Base-by-base conservation (phyloP, 2,113 vertebrate genomes). In the Seriola dumerili region DNA sequence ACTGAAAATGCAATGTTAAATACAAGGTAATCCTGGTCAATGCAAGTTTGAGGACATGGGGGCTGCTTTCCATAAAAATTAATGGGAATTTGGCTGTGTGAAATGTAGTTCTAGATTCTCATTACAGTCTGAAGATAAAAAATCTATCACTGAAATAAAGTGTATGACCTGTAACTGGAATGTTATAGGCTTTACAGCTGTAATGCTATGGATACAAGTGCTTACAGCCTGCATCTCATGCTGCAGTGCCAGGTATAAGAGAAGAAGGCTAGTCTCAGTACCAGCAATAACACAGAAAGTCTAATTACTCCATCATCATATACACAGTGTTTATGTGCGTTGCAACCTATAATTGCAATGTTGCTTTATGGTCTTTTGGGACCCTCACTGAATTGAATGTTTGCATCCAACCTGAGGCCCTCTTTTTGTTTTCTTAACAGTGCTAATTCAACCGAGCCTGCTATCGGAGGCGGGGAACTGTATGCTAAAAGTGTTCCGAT, bases 401-500 rank as follows among this genome's bases (percentile, higher is more conserved):
- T 91, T 91, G 76, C 83, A 85, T 88, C 83, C 74, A 88, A 89
- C 84, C 90, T 90, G 77, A 90, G 91, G 94, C 91, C 92, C 94
- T 95, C 93, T 94, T 95, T 95, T 95, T 95, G 94, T 95, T 95
- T 94, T 95, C 94, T 92, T 89, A 92, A 78, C 85, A 86, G 84
- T 93, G 92, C 73, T 10, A 32, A n/a, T 46, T 92, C 94, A 94
- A 95, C 93, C 95, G 70, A 94, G 74, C 92, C 4, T 93, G 89
- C 76, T 89, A 67, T 66, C 52, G 81, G 88, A 91, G 93, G 94
- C 86, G 92, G 94, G 91, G 71, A 76, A 84, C 73, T 42, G 3
- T 3, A 58, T 74, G 78, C 61, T 78, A 83, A 89, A 58, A 61
- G 0, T 4, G n/a, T 3, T 58, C 4, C 83, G 72, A 95, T 40